phyloP scores from a whole-genome alignment of 2,797 vertebrate genomes.

The Thripadectes ignobilis region DNA sequence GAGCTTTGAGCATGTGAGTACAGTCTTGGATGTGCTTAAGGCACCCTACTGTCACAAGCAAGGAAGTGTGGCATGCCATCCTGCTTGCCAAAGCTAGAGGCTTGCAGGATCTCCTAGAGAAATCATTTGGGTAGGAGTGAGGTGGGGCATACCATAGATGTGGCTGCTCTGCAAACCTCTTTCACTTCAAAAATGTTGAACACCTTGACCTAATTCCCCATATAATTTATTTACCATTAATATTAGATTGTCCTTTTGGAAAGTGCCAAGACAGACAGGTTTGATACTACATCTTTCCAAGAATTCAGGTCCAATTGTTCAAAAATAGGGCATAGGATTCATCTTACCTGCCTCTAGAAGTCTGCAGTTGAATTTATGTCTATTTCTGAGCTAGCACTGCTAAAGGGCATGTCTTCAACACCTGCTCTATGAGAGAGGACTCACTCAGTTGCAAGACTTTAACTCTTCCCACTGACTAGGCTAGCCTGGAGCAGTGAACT shows the following conservation, averaged over 20 bases:
- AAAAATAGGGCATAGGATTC: background rate
- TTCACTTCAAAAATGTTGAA: background rate
- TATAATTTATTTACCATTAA: background rate
- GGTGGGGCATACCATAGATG: background rate
- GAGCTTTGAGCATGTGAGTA: background rate
- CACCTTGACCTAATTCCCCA: background rate
- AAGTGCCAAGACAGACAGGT: background rate
- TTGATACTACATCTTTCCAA: background rate
- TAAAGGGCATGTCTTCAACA: background rate
- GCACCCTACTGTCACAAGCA: background rate
- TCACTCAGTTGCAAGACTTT: background rate
- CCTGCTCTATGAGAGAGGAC: background rate
- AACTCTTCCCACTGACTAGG: background rate
- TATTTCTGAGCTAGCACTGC: background rate
- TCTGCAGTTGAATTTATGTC: background rate
- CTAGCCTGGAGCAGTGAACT: constrained; percentile 20
- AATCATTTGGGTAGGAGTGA: background rate
- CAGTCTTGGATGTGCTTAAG: background rate
- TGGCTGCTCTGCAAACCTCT: background rate
- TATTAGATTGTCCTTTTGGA: background rate
- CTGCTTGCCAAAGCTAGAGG: background rate
- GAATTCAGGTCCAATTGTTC: background rate
- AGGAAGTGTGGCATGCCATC: background rate
- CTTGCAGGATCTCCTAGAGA: background rate
- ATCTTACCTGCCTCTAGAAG: background rate